These are phyloP conservation scores for Pagetopsis macropterus DNA, from an alignment of 2,797 vertebrate species.

Conservation along the genomic window DNA sequence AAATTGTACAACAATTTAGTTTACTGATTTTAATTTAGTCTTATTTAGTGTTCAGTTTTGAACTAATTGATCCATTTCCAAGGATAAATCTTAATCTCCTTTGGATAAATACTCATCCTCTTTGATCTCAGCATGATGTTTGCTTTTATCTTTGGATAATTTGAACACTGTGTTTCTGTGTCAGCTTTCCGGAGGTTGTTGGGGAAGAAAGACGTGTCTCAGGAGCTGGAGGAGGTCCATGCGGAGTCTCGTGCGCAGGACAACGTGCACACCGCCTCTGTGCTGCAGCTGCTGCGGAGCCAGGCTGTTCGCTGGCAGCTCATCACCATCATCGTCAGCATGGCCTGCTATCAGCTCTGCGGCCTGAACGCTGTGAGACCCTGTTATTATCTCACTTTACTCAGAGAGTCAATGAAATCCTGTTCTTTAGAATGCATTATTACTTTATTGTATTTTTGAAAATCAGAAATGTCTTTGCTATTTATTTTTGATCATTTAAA, in stretches of 20 bases:
- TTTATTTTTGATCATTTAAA: not conserved
- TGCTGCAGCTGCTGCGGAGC: constrained; percentile 83
- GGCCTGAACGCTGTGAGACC: constrained; percentile 92
- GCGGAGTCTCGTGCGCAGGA: constrained; percentile 84
- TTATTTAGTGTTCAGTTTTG: not conserved
- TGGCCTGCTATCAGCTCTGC: constrained; percentile 96
- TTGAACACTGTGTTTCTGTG: constrained; percentile 23
- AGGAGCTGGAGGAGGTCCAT: constrained; percentile 89
- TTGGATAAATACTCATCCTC: constrained; percentile 6
- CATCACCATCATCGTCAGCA: constrained; percentile 87
- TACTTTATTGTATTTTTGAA: not conserved
- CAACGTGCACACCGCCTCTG: constrained; percentile 76
- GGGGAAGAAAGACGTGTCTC: constrained; percentile 88
- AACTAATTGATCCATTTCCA: constrained; percentile 14
- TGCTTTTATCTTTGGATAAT: not conserved
- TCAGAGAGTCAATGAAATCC: not conserved
- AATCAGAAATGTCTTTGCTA: too few species aligned
- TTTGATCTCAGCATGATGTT: constrained; percentile 30
- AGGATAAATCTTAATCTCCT: not conserved
- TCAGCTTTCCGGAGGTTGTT: constrained; percentile 91
- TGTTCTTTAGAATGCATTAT: not conserved
- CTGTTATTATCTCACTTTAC: not conserved
- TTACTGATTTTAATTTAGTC: not conserved
- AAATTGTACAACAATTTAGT: too few species aligned
- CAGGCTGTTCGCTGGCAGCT: constrained; percentile 88